Percentiles rank a stretch among this genome's conserved stretches.
These are phyloP conservation scores for Chaetodon trifasciatus DNA, from an alignment of 2,797 vertebrate species.

Conservation along the genomic window DNA sequence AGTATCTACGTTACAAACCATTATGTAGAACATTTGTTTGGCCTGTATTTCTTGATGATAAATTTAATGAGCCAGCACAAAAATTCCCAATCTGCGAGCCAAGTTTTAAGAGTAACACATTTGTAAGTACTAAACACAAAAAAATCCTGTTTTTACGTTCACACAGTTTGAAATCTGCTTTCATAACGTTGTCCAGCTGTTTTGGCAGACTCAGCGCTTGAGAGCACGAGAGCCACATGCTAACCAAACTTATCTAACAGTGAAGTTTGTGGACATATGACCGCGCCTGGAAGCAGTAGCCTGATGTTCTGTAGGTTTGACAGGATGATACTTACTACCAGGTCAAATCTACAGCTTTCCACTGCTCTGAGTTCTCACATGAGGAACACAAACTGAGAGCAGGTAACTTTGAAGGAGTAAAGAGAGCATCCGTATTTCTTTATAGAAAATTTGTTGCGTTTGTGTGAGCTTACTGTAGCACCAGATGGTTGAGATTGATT, in stretches of 20 bases:
- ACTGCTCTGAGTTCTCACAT: background rate
- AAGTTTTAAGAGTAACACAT: background rate
- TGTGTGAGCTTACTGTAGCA: conserved; percentile 15
- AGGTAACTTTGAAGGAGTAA: background rate
- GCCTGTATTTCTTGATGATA: background rate
- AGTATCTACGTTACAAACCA: background rate
- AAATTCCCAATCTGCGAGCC: background rate
- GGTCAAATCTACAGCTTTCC: background rate
- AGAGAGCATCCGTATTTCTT: background rate
- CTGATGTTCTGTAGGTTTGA: background rate
- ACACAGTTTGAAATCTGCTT: conserved; percentile 21
- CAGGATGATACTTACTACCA: background rate
- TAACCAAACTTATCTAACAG: conserved; percentile 13
- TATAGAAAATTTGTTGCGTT: background rate
- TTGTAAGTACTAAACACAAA: background rate
- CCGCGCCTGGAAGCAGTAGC: background rate
- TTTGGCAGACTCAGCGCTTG: conserved; percentile 2
- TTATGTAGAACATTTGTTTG: background rate
- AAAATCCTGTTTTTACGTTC: conserved; percentile 1
- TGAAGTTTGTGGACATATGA: background rate
- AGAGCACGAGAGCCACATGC: conserved; percentile 30
- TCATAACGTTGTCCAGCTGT: conserved; percentile 38
- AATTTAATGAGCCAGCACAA: background rate
- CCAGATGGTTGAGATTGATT: conserved; percentile 40
- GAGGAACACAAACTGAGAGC: background rate